Conservation (phyloP, 1,140 invertebrate species). For the Oryctes rhinoceros region DNA sequence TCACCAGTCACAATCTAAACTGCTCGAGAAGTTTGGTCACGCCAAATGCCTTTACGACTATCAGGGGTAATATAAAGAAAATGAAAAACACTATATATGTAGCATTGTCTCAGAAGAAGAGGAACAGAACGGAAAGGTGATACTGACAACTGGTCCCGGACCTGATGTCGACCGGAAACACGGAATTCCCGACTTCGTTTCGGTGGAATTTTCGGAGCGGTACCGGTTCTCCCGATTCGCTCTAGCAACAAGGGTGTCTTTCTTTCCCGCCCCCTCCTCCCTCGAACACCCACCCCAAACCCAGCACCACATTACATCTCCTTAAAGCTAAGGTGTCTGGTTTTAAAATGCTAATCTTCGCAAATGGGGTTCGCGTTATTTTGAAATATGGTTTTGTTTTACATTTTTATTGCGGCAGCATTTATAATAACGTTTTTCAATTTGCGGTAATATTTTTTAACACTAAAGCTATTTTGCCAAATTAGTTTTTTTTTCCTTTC, state of each 20-base stretch:
- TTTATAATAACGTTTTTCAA: slow-evolving; percentile 62
- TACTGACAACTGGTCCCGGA: slow-evolving; percentile 56
- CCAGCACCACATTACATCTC: slow-evolving; percentile 52
- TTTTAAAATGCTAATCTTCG: slow-evolving; percentile 62
- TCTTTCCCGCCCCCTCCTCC: neutral
- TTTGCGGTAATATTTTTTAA: slow-evolving; percentile 50
- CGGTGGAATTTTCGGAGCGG: slow-evolving; percentile 5
- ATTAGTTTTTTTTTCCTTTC: slow-evolving; percentile 36
- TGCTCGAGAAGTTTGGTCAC: slow-evolving; percentile 73
- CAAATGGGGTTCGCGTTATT: slow-evolving; percentile 62
- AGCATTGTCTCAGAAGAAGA: slow-evolving; percentile 56
- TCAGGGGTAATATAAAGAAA: slow-evolving; percentile 85
- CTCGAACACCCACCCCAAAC: slow-evolving; percentile 16
- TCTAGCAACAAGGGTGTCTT: slow-evolving; percentile 42
- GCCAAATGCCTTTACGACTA: slow-evolving; percentile 84
- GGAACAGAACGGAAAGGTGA: slow-evolving; percentile 51
- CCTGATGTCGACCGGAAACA: slow-evolving; percentile 48
- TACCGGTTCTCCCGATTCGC: slow-evolving; percentile 43
- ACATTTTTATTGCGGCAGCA: slow-evolving; percentile 61
- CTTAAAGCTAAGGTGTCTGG: slow-evolving; percentile 60
- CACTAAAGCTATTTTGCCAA: slow-evolving; percentile 37
- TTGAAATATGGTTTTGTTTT: slow-evolving; percentile 62
- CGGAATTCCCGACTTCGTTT: neutral
- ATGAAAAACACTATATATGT: slow-evolving; percentile 76
- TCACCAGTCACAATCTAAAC: slow-evolving; percentile 59